phyloP scores from a whole-genome alignment of 2,113 vertebrate genomes.

The Desmodus rotundus region DNA sequence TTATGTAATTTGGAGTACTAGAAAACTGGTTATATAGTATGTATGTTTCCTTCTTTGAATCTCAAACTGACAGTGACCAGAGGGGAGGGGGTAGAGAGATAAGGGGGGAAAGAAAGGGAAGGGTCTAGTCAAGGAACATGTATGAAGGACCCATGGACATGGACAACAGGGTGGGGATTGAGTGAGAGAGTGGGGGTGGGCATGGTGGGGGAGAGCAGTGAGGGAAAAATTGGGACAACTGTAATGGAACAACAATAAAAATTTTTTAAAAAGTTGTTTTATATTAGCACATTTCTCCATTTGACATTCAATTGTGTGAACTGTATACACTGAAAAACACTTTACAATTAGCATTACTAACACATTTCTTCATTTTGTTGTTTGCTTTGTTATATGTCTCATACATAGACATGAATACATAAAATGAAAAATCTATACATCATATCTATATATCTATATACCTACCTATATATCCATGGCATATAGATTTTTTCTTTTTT shows the following conservation, averaged over 20 bases:
- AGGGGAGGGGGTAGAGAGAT: too few relatives aligned
- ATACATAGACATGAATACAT: background rate
- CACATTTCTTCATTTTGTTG: background rate
- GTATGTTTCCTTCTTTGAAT: background rate
- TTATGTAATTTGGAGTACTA: background rate
- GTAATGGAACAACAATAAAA: too few relatives aligned
- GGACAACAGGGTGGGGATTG: too few relatives aligned
- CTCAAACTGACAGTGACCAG: too few relatives aligned
- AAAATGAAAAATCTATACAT: background rate
- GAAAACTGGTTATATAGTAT: background rate
- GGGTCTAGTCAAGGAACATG: too few relatives aligned
- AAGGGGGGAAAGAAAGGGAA: too few relatives aligned
- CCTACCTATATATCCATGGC: background rate
- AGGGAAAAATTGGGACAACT: too few relatives aligned
- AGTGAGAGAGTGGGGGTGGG: too few relatives aligned
- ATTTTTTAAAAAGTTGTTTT: background rate
- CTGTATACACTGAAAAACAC: background rate
- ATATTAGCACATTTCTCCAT: background rate
- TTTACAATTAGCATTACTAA: background rate
- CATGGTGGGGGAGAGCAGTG: too few relatives aligned
- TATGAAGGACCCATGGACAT: too few relatives aligned
- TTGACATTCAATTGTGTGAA: background rate
- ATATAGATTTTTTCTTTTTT: background rate
- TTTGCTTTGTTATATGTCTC: background rate
- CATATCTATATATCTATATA: background rate